Evolutionary conservation across 2,888 invertebrate genomes (phyloP).

Genomic region (Calameuta filiformis): DNA sequence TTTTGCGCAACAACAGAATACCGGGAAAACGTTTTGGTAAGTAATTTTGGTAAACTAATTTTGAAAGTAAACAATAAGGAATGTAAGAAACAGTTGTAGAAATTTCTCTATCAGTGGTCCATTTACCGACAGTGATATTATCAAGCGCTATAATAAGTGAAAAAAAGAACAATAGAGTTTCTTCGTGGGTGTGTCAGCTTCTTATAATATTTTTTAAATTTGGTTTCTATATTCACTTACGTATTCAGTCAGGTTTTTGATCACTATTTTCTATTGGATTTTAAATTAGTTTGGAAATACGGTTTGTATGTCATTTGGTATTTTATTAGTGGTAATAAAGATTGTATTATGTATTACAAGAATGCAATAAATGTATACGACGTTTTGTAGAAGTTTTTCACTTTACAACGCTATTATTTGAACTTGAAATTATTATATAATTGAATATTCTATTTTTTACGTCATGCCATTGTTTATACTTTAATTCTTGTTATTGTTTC

Average conservation of each 20-base stretch:
- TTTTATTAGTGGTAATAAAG: too few species aligned
- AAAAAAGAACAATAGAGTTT: not conserved
- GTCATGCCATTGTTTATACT: not conserved
- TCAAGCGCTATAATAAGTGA: not conserved
- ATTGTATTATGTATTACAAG: too few species aligned
- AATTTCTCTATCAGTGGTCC: not conserved
- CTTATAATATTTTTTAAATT: too few species aligned
- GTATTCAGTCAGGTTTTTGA: too few species aligned
- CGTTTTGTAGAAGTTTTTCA: not conserved
- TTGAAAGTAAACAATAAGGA: not conserved
- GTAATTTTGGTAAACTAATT: not conserved
- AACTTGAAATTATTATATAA: too few species aligned
- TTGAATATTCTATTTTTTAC: too few species aligned
- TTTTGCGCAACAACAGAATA: not conserved
- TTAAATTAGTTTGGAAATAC: too few species aligned
- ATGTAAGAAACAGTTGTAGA: not conserved
- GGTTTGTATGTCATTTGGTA: too few species aligned
- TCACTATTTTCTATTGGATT: too few species aligned
- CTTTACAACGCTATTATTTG: not conserved
- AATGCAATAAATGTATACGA: not conserved
- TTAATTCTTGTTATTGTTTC: not conserved
- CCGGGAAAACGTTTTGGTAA: not conserved
- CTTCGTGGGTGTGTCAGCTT: not conserved
- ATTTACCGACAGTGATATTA: not conserved
- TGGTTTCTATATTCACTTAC: too few species aligned